These are phyloP conservation scores for Aplidium turbinatum DNA, from an alignment of 23 tunicate genomes.

Conservation along the genomic window DNA sequence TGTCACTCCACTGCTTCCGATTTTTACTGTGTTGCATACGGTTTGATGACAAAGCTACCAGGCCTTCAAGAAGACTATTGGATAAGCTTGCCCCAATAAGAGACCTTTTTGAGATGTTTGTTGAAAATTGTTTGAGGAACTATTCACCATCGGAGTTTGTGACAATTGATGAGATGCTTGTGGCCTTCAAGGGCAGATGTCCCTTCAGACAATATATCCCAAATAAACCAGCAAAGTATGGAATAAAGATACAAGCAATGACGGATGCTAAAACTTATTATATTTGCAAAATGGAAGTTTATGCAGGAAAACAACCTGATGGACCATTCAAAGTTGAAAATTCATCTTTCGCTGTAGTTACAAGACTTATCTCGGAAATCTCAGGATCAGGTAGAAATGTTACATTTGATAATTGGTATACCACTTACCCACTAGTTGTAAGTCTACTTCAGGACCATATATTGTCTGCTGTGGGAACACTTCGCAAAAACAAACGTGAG, in stretches of 20 bases:
- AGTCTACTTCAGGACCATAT: too few species aligned
- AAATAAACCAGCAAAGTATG: slow-evolving; percentile 37
- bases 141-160: slow-evolving; percentile 7
- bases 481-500: too few species aligned
- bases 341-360: not conserved
- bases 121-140: not conserved
- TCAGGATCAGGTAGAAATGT: slow-evolving; percentile 17
- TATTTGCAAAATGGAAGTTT: slow-evolving; percentile 33
- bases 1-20: slow-evolving; percentile 12
- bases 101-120: slow-evolving; percentile 10
- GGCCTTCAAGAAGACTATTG: not conserved
- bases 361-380: not conserved
- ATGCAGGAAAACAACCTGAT: slow-evolving; percentile 36
- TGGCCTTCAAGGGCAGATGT: slow-evolving; percentile 22
- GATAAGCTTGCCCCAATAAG: slow-evolving; percentile 5
- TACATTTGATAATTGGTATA: slow-evolving; percentile 7
- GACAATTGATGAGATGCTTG: slow-evolving; percentile 23
- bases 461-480: too few species aligned
- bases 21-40: slow-evolving; percentile 10
- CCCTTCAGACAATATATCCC: slow-evolving; percentile 1
- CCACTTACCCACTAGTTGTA: too few species aligned
- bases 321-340: slow-evolving; percentile 22
- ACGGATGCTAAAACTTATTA: slow-evolving; percentile 9
- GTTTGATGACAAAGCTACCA: slow-evolving; percentile 9
- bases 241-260: slow-evolving; percentile 9